phyloP scores from a whole-genome alignment of 2,113 vertebrate species.

The Leuciscus idus region DNA sequence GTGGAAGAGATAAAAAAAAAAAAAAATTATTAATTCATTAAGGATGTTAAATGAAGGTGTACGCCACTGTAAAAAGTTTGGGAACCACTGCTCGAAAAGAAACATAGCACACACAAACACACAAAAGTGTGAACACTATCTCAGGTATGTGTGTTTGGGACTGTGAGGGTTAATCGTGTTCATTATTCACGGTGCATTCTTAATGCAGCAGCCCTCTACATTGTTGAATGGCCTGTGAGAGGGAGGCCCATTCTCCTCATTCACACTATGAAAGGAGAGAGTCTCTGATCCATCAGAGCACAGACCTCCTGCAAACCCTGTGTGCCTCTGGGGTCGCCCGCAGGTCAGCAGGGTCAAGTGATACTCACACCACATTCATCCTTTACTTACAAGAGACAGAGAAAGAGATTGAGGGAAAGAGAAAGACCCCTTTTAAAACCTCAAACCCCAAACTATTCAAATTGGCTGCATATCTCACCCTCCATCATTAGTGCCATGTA shows the following conservation, averaged over 20 bases:
- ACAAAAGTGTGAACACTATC: conserved; percentile 15
- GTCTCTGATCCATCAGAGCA: conserved; percentile 48
- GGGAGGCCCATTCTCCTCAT: conserved; percentile 59
- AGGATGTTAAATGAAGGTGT: too few species aligned
- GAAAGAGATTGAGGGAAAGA: background rate
- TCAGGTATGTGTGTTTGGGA: conserved; percentile 39
- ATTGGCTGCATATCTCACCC: background rate
- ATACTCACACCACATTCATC: conserved; percentile 71
- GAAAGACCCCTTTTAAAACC: background rate
- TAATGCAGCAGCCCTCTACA: conserved; percentile 43
- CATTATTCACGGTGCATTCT: conserved; percentile 46
- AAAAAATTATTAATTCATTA: too few species aligned
- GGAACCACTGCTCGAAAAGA: background rate
- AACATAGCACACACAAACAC: background rate
- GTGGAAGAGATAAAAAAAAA: too few species aligned
- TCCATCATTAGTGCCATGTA: background rate
- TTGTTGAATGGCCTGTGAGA: conserved; percentile 52
- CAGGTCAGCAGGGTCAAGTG: conserved; percentile 74
- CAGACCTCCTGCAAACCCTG: conserved; percentile 55
- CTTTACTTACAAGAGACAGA: conserved; percentile 53
- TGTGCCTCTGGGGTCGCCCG: conserved; percentile 64
- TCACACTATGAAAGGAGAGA: conserved; percentile 64
- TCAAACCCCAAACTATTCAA: background rate
- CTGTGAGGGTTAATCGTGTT: background rate
- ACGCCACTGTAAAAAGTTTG: too few species aligned